Conservation (phyloP, 2,888 invertebrate species). For the Lithodes maja region DNA sequence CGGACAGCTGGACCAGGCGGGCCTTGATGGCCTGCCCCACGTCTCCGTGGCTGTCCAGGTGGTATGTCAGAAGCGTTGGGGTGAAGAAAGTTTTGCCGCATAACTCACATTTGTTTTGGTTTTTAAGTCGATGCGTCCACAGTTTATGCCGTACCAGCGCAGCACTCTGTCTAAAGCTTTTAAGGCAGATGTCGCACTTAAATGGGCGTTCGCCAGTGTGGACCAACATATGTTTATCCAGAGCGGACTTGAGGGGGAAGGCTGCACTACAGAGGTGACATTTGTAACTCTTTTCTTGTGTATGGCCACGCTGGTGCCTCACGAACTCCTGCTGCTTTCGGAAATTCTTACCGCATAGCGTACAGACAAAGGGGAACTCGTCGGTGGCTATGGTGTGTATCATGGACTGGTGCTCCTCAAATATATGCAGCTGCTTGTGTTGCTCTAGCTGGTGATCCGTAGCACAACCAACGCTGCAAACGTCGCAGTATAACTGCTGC, state of each 20-base stretch:
- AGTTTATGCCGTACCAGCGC: slow-evolving; percentile 71
- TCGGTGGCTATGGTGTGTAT: slow-evolving; percentile 57
- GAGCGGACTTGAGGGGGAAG: slow-evolving; percentile 68
- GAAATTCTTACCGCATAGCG: slow-evolving; percentile 69
- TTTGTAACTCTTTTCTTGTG: slow-evolving; percentile 70
- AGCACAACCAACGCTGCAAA: slow-evolving; percentile 69
- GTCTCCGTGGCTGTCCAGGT: slow-evolving; percentile 68
- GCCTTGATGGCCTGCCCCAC: slow-evolving; percentile 58
- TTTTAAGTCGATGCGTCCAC: slow-evolving; percentile 72
- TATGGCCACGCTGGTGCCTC: slow-evolving; percentile 71
- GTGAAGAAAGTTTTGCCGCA: slow-evolving; percentile 72
- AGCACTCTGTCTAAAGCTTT: slow-evolving; percentile 71
- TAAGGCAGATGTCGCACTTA: slow-evolving; percentile 71
- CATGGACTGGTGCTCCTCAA: slow-evolving; percentile 64
- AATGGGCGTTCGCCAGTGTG: slow-evolving; percentile 71
- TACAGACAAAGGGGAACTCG: slow-evolving; percentile 66
- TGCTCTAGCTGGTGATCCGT: slow-evolving; percentile 63
- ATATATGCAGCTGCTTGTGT: slow-evolving; percentile 63
- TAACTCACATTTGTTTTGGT: slow-evolving; percentile 71
- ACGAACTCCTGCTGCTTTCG: slow-evolving; percentile 70
- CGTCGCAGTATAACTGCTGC: slow-evolving; percentile 68
- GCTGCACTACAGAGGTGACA: slow-evolving; percentile 63
- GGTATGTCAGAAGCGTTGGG: slow-evolving; percentile 63
- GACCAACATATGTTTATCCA: slow-evolving; percentile 69
- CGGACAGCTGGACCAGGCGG: slow-evolving; percentile 41